Percentiles rank a stretch among this genome's conserved stretches.
phyloP scores from a whole-genome alignment of 2,113 vertebrate genomes.

The Haemorhous mexicanus region DNA sequence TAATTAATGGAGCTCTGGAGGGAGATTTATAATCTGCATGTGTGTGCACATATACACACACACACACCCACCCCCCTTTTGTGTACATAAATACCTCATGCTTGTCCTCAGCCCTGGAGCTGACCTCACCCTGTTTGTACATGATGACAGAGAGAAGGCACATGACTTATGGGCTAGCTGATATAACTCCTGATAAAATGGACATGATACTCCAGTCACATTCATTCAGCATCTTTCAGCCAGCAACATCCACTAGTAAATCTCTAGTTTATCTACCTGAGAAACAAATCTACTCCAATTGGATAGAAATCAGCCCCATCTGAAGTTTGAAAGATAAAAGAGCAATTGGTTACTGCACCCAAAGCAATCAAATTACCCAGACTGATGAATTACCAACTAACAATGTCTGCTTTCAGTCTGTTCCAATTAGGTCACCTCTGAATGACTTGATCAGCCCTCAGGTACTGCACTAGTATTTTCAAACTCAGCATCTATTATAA shows the following conservation, averaged over 20 bases:
- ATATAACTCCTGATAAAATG: neutral
- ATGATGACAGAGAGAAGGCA: neutral
- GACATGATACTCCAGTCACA: neutral
- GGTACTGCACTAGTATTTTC: neutral
- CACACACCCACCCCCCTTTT: accelerated
- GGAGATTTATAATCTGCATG: neutral
- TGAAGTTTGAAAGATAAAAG: neutral
- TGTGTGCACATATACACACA: accelerated
- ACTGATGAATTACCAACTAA: neutral
- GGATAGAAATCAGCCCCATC: neutral
- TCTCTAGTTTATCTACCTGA: neutral
- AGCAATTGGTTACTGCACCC: neutral
- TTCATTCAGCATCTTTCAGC: neutral
- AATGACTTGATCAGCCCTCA: neutral
- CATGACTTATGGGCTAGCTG: neutral
- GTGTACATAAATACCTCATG: neutral
- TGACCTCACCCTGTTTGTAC: neutral
- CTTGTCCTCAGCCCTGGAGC: neutral
- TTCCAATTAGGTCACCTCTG: neutral
- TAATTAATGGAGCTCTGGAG: neutral
- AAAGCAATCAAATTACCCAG: neutral
- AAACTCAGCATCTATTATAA: neutral
- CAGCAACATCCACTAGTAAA: neutral
- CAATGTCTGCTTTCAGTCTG: neutral
- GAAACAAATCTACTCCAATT: neutral